Conservation (phyloP, 2,797 vertebrate genomes). For the Nannoperca australis region DNA sequence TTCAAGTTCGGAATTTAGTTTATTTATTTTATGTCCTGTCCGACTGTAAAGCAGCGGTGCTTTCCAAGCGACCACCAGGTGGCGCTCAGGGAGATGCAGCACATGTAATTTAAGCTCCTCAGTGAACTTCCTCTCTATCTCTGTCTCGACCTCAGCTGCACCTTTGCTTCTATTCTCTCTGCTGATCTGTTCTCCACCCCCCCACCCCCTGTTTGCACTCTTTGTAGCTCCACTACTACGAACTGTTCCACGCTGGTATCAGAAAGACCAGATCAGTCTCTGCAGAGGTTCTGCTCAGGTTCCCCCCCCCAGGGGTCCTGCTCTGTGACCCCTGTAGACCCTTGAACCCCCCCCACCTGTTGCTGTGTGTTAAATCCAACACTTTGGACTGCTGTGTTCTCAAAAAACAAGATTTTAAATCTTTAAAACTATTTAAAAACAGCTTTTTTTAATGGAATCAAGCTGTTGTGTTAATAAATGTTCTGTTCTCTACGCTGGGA, state of each 20-base stretch:
- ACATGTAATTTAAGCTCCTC: slow-evolving; percentile 35
- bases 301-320: slow-evolving; percentile 28
- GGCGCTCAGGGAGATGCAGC: neutral
- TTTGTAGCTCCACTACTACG: neutral
- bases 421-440: neutral
- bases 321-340: slow-evolving; percentile 36
- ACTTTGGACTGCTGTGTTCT: neutral
- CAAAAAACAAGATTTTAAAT: too few relatives aligned
- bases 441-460: neutral
- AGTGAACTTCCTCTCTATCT: neutral
- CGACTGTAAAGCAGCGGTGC: slow-evolving; percentile 22
- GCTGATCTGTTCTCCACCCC: neutral
- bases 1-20: neutral
- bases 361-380: slow-evolving; percentile 53
- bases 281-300: slow-evolving; percentile 57
- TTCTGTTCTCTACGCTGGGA: neutral
- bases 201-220: neutral
- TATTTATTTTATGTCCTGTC: neutral
- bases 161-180: neutral
- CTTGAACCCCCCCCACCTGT: slow-evolving; percentile 53
- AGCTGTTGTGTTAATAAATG: neutral
- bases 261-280: neutral
- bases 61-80: slow-evolving; percentile 15
- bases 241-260: neutral
- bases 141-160: slow-evolving; percentile 1